Conservation (phyloP, 2,888 invertebrate species). For the Iphiclides podalirius region DNA sequence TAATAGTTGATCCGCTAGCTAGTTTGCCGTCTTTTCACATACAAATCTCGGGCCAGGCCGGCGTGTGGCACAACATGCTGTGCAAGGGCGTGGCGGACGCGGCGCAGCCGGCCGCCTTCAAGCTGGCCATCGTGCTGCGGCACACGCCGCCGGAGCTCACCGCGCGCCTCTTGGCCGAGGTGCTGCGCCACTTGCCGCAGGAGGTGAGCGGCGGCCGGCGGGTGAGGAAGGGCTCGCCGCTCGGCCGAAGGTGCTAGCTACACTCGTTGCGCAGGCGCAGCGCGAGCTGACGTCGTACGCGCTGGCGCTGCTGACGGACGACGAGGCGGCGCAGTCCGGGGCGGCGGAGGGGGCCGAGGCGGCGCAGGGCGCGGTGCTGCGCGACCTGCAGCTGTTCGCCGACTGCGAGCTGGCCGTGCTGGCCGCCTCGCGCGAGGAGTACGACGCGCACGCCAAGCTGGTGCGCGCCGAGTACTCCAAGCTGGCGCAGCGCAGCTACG, state of each 20-base stretch:
- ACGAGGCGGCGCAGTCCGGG: conserved; percentile 54
- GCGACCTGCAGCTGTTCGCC: conserved; percentile 63
- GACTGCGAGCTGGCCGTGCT: conserved; percentile 69
- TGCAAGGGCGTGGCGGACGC: conserved; percentile 58
- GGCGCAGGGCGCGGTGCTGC: conserved; percentile 38
- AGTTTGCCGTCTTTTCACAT: no score
- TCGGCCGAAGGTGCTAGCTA: no score
- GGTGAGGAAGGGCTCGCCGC: not conserved
- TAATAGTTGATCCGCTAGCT: no score
- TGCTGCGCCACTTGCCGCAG: conserved; percentile 59
- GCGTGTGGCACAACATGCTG: conserved; percentile 61
- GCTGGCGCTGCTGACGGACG: conserved; percentile 65
- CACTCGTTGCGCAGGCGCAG: conserved; percentile 37
- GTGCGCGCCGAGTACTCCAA: conserved; percentile 63
- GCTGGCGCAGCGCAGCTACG: conserved; percentile 50
- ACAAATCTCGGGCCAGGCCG: no score
- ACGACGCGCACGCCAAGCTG: conserved; percentile 62
- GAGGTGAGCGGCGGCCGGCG: conserved; percentile 37
- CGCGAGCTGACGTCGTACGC: conserved; percentile 67
- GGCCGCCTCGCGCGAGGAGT: conserved; percentile 55
- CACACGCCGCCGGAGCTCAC: conserved; percentile 62
- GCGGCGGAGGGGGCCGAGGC: conserved; percentile 41
- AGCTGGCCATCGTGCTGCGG: conserved; percentile 62
- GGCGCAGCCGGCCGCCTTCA: conserved; percentile 65
- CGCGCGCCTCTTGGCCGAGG: conserved; percentile 50